phyloP scores from a whole-genome alignment of 1,140 invertebrate species.

The Platyura marginata region DNA sequence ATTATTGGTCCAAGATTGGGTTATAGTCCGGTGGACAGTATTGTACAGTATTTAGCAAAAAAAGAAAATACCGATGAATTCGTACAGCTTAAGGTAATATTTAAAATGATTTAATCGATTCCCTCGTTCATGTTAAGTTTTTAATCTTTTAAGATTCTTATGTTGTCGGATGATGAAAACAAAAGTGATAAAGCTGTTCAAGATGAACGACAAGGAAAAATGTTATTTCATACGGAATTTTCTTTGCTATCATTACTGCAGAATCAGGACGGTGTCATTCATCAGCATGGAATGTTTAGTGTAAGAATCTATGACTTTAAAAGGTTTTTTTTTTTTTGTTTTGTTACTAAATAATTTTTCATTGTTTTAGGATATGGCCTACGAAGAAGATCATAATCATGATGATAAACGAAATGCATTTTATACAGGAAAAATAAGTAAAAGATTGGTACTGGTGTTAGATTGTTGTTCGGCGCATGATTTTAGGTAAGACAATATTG shows the following conservation, averaged over 20 bases:
- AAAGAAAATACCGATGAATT: slow-evolving; percentile 55
- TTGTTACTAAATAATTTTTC: slow-evolving; percentile 10
- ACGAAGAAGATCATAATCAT: slow-evolving; percentile 37
- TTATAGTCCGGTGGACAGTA: slow-evolving; percentile 57
- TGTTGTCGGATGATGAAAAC: background rate
- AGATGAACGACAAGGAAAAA: slow-evolving; percentile 49
- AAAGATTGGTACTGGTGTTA: slow-evolving; percentile 52
- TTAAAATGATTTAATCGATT: too few species aligned
- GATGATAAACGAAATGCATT: slow-evolving; percentile 27
- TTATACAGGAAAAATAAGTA: slow-evolving; percentile 39
- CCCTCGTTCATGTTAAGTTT: too few species aligned
- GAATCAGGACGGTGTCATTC: slow-evolving; percentile 53
- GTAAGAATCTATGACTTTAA: slow-evolving; percentile 25
- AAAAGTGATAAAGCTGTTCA: background rate
- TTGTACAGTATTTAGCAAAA: slow-evolving; percentile 59
- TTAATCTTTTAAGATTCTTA: background rate
- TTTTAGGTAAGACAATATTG: slow-evolving; percentile 2
- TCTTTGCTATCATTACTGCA: slow-evolving; percentile 51
- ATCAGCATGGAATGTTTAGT: slow-evolving; percentile 66
- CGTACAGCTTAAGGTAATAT: slow-evolving; percentile 55
- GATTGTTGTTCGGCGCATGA: slow-evolving; percentile 61
- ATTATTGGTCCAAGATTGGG: slow-evolving; percentile 52
- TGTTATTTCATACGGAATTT: slow-evolving; percentile 66
- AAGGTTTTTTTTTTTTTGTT: background rate
- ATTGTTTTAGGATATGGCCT: slow-evolving; percentile 50